phyloP scores from a whole-genome alignment of 2,797 vertebrate species.

The Sciurus vulgaris region DNA sequence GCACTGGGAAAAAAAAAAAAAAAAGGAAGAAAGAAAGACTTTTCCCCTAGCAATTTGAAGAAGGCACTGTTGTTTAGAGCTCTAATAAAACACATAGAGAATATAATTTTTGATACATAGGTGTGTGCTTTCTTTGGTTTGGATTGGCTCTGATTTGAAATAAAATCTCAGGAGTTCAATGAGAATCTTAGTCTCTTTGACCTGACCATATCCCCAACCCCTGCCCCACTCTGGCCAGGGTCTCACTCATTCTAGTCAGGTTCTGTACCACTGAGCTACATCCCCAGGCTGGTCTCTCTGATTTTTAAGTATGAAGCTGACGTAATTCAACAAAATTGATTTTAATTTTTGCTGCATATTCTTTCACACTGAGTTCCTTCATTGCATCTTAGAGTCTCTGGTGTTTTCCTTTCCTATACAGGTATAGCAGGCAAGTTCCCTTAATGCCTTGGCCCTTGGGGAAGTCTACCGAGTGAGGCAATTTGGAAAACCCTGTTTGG shows the following conservation, averaged over 20 bases:
- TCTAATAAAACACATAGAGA: neutral
- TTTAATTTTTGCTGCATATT: neutral
- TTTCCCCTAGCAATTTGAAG: neutral
- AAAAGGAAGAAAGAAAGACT: no score
- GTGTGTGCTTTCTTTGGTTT: neutral
- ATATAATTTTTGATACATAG: constrained; percentile 4
- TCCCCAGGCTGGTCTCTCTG: neutral
- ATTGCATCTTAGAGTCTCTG: constrained; percentile 14
- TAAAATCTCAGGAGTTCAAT: neutral
- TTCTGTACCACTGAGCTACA: no score
- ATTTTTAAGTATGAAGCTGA: constrained; percentile 1
- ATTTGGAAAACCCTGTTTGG: constrained; percentile 59
- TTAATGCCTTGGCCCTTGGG: neutral
- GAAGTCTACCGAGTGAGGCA: constrained; percentile 4
- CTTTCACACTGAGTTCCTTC: constrained; percentile 28
- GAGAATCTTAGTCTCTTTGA: neutral
- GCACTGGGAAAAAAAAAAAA: no score
- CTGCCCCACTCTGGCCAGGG: no score
- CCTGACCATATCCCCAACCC: no score
- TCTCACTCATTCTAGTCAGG: neutral
- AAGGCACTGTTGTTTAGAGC: constrained; percentile 27
- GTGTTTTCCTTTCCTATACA: constrained; percentile 31
- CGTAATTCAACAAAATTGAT: constrained; percentile 16
- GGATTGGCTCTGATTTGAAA: constrained; percentile 7
- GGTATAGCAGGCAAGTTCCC: neutral